phyloP scores from a whole-genome alignment of 2,888 invertebrate species.

The Flexamia atlantica region DNA sequence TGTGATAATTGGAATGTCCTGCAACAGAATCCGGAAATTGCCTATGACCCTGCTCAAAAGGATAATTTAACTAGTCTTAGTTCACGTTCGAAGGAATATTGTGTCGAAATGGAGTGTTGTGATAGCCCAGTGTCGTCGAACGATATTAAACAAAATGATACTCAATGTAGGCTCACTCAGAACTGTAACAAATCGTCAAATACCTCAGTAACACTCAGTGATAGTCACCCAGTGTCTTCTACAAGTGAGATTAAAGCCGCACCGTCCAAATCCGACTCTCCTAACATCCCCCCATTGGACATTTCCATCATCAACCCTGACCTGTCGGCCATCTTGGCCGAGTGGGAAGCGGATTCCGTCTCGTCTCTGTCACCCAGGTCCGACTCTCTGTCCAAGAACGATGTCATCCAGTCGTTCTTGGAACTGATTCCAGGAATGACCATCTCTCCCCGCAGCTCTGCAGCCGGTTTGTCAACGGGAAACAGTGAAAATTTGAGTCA shows the following conservation, averaged over 20 bases:
- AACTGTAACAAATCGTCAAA: conserved; percentile 20
- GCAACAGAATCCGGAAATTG: neutral
- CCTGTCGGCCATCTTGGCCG: conserved; percentile 68
- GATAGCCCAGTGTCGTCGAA: neutral
- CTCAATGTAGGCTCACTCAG: neutral
- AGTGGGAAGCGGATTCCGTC: conserved; percentile 69
- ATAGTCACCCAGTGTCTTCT: conserved; percentile 6
- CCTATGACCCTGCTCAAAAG: neutral
- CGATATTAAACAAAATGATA: neutral
- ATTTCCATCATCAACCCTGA: conserved; percentile 49
- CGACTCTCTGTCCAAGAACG: conserved; percentile 48
- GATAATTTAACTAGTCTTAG: neutral
- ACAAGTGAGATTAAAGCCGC: neutral
- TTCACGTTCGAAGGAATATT: neutral
- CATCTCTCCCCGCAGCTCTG: neutral
- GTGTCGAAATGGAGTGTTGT: neutral
- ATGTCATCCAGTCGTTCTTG: conserved; percentile 57
- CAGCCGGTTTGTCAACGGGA: neutral
- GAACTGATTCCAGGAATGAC: conserved; percentile 57
- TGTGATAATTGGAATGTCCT: neutral
- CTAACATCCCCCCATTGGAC: neutral
- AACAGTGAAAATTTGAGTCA: neutral
- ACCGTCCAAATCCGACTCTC: conserved; percentile 15
- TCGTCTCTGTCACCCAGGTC: conserved; percentile 61
- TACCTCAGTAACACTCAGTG: neutral